Evolutionary conservation across 2,888 invertebrate genomes (phyloP), one percentile per base, ranked within the genome.

Genomic region (Noctua janthina): DNA sequence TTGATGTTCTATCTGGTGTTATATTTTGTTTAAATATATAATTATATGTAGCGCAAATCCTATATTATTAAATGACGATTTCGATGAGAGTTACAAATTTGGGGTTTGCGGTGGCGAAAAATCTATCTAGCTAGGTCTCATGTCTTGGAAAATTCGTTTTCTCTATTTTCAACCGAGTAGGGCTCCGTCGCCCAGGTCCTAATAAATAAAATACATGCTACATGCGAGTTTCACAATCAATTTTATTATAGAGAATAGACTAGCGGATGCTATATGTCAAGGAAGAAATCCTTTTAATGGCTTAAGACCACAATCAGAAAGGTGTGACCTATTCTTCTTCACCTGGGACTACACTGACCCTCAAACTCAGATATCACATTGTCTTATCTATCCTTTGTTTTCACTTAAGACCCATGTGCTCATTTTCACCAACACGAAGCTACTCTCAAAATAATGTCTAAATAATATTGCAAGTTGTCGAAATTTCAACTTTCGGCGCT

Each of bases 371-470:
- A 72, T 64, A 64, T n/a, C 51, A n/a, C 51, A 64, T n/a, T n/a
- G 20, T 51, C 43, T 59, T 51, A 51, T 62, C 20, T 46, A 2
- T n/a, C 43, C 51, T 64, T 72, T 80, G 71, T 80, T 51, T n/a
- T 54, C 17, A 43, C 4, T 2, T 74, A 66, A 49, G 46, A 7
- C 7, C 29, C 23, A 2, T 66, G 20, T 20, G 35, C 11, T 20
- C 11, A 39, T 39, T 43, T 67, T 43, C 43, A 67, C 23, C 23
- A 43, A 43, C 20, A 35, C 20, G 4, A 35, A 20, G 35, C 10
- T 5, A 66, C 66, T 66, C 39, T 39, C 23, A n/a, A 46, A 68
- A 43, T 15, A 43, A 43, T 43, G 1, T 68, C n/a, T n/a, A 3
- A 46, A 46, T 64, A 46, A 15, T 17, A 46, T 15, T 68, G 46